phyloP scores from a whole-genome alignment of 2,888 invertebrate species.

The Tuta absoluta region DNA sequence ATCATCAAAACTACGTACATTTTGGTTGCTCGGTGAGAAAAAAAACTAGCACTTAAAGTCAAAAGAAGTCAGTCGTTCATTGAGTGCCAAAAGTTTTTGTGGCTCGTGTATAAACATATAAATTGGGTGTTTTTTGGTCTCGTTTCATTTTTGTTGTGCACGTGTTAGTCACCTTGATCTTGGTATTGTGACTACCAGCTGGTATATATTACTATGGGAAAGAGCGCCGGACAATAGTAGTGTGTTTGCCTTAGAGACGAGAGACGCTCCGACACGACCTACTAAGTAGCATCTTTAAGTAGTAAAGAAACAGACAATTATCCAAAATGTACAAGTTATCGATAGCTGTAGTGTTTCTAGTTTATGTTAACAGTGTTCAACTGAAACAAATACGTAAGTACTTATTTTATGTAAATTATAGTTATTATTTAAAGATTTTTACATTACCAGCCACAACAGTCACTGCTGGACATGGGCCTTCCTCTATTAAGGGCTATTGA shows the following conservation, averaged over 20 bases:
- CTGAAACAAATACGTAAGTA: slow-evolving; percentile 57
- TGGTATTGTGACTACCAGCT: slow-evolving; percentile 11
- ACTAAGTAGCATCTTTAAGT: neutral
- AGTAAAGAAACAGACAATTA: slow-evolving; percentile 17
- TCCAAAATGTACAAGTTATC: slow-evolving; percentile 44
- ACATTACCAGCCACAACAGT: too few relatives aligned
- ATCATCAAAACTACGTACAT: neutral
- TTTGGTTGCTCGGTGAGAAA: neutral
- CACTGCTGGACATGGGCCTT: too few relatives aligned
- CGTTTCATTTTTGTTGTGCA: slow-evolving; percentile 20
- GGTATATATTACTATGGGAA: slow-evolving; percentile 44
- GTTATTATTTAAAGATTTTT: neutral
- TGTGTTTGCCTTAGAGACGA: slow-evolving; percentile 31
- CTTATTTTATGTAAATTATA: slow-evolving; percentile 27
- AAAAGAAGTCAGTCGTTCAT: neutral
- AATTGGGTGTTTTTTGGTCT: slow-evolving; percentile 22
- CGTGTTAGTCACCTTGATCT: slow-evolving; percentile 31
- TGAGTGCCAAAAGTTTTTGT: slow-evolving; percentile 5
- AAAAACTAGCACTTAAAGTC: neutral
- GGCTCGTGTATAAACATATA: neutral
- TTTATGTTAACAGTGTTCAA: slow-evolving; percentile 47
- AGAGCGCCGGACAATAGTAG: slow-evolving; percentile 21
- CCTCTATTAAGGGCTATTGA: too few relatives aligned
- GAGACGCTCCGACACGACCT: slow-evolving; percentile 32
- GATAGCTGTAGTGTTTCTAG: slow-evolving; percentile 42